Base-by-base conservation (phyloP, 2,797 vertebrate species). In the Anabacerthia variegaticeps region DNA sequence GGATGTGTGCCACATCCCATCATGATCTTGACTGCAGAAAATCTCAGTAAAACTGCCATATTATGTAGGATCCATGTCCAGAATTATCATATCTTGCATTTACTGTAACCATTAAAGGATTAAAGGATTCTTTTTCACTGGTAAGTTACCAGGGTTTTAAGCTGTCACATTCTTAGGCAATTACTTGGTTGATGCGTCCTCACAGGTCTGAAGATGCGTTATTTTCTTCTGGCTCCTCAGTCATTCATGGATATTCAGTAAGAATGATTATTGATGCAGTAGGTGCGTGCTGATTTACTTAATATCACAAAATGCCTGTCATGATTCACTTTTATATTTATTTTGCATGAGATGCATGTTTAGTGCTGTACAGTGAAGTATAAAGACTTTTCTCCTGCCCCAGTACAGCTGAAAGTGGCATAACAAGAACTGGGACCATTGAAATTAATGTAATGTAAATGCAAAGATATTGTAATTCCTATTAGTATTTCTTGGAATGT, bases 271-370 rank as follows among this genome's bases (percentile, higher is more conserved):
- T 30, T 79, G 59, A 66, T 75, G 46, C 43, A 88, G 36, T 65
- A 87, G 36, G 32, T 14, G 0, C 76, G 32, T 55, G 39, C 58
- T 94, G 36, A 78, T 88, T 81, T 92, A 41, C 69, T 85, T 75
- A 81, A 55, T 91, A 78, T 27, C 59, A 52, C 12, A 6, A 34
- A 85, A 93, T 86, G 21, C 18, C 39, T 83, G 55, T 56, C 30
- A 52, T 84, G 14, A 89, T 58, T 79, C 12, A 22, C 65, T 85
- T 79, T 92, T 88, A 72, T 51, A 59, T 85, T 87, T 80, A 58
- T 92, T 94, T 95, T 93, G 32, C 75, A 72, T 94, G 66, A 88
- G 30, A 77, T 77, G 37, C 46, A 55, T 92, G 37, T 54, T 83
- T 81, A 83, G 61, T 85, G 41, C 72, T 75, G 75, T 89, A 88